phyloP scores from a whole-genome alignment of 2,888 invertebrate genomes.

The Diadegma fenestrale region DNA sequence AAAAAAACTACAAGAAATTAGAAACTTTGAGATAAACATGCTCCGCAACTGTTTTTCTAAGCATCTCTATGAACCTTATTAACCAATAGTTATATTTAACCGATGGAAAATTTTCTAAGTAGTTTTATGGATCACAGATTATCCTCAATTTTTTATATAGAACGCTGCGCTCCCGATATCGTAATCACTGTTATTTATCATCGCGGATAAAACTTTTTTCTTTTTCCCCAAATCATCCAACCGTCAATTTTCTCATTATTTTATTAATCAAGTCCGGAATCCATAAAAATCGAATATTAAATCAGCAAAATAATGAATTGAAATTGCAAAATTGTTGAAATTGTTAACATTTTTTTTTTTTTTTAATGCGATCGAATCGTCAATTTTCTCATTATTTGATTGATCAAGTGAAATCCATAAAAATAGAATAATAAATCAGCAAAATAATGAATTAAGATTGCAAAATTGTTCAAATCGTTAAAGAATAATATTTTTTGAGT shows the following conservation, averaged over 20 bases:
- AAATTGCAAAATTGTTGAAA: too few species aligned
- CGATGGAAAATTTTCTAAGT: slow-evolving; percentile 28
- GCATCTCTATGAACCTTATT: slow-evolving; percentile 31
- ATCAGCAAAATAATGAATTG: too few species aligned
- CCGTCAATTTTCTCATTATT: too few species aligned
- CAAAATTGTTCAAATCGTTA: too few species aligned
- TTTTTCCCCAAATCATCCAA: background rate
- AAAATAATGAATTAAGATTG: too few species aligned
- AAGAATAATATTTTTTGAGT: too few species aligned
- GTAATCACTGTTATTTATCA: slow-evolving; percentile 20
- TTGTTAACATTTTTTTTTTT: too few species aligned
- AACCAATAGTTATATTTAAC: slow-evolving; percentile 35
- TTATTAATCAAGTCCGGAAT: too few species aligned
- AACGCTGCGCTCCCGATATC: background rate
- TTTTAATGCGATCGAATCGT: background rate
- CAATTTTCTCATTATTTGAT: background rate
- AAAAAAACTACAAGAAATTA: slow-evolving; percentile 50
- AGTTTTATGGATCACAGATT: background rate
- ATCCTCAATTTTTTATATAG: background rate
- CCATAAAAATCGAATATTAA: too few species aligned
- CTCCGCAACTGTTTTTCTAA: slow-evolving; percentile 47
- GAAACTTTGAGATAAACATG: slow-evolving; percentile 59
- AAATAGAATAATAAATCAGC: too few species aligned
- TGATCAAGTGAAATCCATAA: too few species aligned
- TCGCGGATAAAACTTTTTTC: background rate